Evolutionary conservation across 92 coral and sea anemone genomes (phyloP).

Genomic region (Parazoanthus atlanticus): DNA sequence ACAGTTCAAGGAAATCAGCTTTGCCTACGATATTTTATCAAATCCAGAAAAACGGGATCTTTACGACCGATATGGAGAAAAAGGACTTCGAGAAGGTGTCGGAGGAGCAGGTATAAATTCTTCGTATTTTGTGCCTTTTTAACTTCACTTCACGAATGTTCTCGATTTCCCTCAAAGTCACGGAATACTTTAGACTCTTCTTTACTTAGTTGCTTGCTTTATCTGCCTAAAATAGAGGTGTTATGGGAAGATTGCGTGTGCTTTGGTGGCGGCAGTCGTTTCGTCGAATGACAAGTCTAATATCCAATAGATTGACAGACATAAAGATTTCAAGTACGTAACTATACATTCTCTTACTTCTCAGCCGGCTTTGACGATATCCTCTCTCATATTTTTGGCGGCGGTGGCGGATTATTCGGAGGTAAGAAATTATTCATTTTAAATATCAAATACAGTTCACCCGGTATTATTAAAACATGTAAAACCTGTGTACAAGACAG

Average conservation of each 20-base stretch:
- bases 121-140: neutral
- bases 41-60: slow-evolving; percentile 93
- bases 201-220: neutral
- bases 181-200: neutral
- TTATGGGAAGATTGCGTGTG: slow-evolving; percentile 30
- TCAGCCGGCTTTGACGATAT: slow-evolving; percentile 92
- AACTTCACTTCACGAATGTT: neutral
- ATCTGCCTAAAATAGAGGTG: slow-evolving; percentile 16
- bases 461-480: neutral
- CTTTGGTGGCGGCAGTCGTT: slow-evolving; percentile 29
- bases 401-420: slow-evolving; percentile 93
- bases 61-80: slow-evolving; percentile 94
- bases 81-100: slow-evolving; percentile 93
- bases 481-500: neutral
- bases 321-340: slow-evolving; percentile 17
- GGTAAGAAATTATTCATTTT: slow-evolving; percentile 43
- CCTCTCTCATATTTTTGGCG: slow-evolving; percentile 96
- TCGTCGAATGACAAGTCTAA: slow-evolving; percentile 31
- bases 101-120: slow-evolving; percentile 71
- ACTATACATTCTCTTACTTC: slow-evolving; percentile 29
- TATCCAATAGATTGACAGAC: slow-evolving; percentile 35
- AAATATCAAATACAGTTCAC: neutral
- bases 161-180: slow-evolving; percentile 5
- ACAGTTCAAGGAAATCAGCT: slow-evolving; percentile 96
- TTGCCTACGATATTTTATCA: slow-evolving; percentile 93